Evolutionary conservation across 2,888 invertebrate species (phyloP), one percentile per base, ranked within the genome.

Genomic region (Harmothoe impar): DNA sequence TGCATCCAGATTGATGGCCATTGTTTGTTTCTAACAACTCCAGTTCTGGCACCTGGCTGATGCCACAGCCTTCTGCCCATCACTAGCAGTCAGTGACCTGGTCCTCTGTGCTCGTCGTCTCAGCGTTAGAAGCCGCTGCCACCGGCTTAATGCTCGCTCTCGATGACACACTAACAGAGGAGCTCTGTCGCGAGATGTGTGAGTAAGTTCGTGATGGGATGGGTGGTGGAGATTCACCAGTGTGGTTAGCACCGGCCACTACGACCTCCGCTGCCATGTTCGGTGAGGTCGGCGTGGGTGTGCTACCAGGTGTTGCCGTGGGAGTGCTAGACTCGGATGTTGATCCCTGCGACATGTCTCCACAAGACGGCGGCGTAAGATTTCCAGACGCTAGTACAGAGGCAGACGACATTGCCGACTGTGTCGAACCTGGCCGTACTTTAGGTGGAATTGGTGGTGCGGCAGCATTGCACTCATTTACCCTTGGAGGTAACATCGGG

Each of bases 391-490:
- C 84, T 31, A 29, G 7, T 12, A n/a, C n/a, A 17, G 84, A 84
- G 10, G 84, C 84, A 5, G 84, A 43, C 3, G 84, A 84, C 84
- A 84, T 51, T 23, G 84, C 29, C 0, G 88, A 88, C 88, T 43
- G 43, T 12, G 88, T 54, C 15, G 88, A 88, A n/a, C 43, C 88
- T 29, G 52, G 56, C 15, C 88, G 88, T 12, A 88, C 56, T 56
- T 88, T 88, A 1, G 88, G 88, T 23, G 88, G 88, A 23, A 88
- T 88, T 10, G 88, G 88, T 29, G 88, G 88, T 17, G 84, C 84
- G 0, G 35, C 84, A 17, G 88, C 88, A 29, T 29, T 33, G 10
- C 17, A 12, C 20, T 54, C 88, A 17, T n/a, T n/a, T 25, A 25
- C 68, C 35, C 89, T 33, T 20, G 68, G 89, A 20, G 89, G 89